Evolutionary conservation across 53 echinoderm and acorn worm genomes (phyloP).

Genomic region (Apostichopus leukothele): DNA sequence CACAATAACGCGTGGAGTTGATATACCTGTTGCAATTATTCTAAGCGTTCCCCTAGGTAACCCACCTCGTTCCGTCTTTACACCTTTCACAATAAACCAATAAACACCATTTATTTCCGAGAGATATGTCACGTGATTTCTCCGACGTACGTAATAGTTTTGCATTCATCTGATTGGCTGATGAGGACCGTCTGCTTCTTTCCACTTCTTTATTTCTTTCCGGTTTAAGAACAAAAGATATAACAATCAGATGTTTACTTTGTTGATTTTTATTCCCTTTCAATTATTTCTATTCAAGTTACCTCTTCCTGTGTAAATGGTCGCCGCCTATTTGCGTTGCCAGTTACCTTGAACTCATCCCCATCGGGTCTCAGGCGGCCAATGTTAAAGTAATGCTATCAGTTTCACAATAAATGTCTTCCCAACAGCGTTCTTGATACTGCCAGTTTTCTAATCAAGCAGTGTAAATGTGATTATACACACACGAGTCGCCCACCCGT

Average conservation of each 20-base stretch:
- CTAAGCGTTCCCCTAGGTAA: neutral
- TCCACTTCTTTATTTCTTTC: neutral
- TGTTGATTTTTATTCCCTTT: no score
- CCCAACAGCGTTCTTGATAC: conserved; percentile 3
- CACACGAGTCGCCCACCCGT: neutral
- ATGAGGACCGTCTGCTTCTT: neutral
- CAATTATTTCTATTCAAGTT: no score
- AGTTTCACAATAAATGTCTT: conserved; percentile 35
- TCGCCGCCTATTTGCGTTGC: neutral
- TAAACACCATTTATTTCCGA: conserved; percentile 15
- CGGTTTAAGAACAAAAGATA: neutral
- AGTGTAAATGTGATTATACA: neutral
- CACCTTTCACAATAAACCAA: conserved; percentile 36
- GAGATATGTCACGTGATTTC: conserved; percentile 13
- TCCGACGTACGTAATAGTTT: neutral
- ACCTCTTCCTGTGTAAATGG: conserved; percentile 3
- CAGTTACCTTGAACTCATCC: conserved; percentile 24
- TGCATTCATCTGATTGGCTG: neutral
- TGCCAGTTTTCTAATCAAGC: conserved; percentile 21
- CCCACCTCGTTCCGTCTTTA: neutral
- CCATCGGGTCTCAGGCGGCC: conserved; percentile 3
- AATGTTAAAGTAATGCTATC: neutral
- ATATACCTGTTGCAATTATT: neutral
- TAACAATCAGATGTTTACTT: no score
- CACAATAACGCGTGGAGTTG: neutral